Percentiles rank a stretch among this genome's conserved stretches.
Evolutionary conservation across 2,888 invertebrate genomes (phyloP).

Genomic region (Octodonta nipae): DNA sequence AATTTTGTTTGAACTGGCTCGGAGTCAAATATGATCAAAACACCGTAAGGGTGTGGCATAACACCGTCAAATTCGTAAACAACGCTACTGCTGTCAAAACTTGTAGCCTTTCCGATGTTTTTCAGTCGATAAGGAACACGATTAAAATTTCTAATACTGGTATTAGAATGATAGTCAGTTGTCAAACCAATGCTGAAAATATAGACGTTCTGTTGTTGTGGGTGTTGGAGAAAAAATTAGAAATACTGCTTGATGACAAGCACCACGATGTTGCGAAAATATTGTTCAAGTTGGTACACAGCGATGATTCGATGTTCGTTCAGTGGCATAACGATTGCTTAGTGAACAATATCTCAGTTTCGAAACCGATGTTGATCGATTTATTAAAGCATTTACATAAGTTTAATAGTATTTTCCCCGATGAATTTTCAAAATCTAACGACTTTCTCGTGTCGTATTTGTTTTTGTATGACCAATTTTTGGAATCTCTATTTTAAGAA

Average conservation of each 20-base stretch:
- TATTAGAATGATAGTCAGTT: constrained; percentile 44
- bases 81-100: constrained; percentile 20
- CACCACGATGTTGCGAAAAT: constrained; percentile 42
- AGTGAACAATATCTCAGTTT: constrained; percentile 42
- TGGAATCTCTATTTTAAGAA: no score
- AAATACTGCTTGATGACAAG: constrained; percentile 33
- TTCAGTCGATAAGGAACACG: constrained; percentile 39
- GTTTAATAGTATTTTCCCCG: constrained; percentile 44
- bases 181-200: constrained; percentile 33
- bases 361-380: constrained; percentile 44
- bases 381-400: constrained; percentile 42
- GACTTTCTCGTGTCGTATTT: constrained; percentile 48
- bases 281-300: constrained; percentile 39
- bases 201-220: constrained; percentile 45
- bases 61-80: constrained; percentile 38
- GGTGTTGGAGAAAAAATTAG: constrained; percentile 48
- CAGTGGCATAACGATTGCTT: constrained; percentile 43
- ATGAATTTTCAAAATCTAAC: constrained; percentile 41
- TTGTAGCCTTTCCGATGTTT: constrained; percentile 38
- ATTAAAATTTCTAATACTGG: constrained; percentile 41
- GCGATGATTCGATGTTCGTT: constrained; percentile 37
- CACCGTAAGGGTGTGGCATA: constrained; percentile 43
- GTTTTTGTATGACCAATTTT: constrained; percentile 16
- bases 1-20: constrained; percentile 45
- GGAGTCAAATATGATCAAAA: constrained; percentile 37